Evolutionary conservation across 2,797 vertebrate genomes (phyloP).

Genomic region (Rousettus madagascariensis): DNA sequence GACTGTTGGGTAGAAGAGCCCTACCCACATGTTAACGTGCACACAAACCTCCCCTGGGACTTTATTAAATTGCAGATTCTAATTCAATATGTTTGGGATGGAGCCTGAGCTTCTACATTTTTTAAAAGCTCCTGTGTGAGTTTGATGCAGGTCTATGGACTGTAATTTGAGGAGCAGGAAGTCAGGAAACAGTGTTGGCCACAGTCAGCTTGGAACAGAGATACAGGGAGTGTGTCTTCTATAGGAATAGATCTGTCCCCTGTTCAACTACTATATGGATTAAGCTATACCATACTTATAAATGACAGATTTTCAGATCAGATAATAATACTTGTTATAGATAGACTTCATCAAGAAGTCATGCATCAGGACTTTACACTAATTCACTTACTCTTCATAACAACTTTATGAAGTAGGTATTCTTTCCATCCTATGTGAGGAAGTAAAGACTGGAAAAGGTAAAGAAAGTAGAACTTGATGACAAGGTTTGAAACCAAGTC

Average conservation of each 20-base stretch:
- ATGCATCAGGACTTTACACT: background rate
- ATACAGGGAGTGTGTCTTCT: background rate
- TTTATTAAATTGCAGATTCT: background rate
- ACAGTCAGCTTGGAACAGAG: background rate
- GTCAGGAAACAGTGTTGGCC: background rate
- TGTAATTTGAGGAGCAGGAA: background rate
- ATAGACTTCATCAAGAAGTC: background rate
- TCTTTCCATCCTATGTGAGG: background rate
- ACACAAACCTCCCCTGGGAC: background rate
- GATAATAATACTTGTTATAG: background rate
- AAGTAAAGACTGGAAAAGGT: background rate
- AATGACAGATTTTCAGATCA: background rate
- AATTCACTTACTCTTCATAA: background rate
- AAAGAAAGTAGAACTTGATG: background rate
- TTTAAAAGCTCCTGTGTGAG: background rate
- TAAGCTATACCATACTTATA: background rate
- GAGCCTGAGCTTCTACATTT: background rate
- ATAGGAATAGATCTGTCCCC: background rate
- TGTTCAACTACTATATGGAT: background rate
- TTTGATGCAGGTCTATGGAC: background rate
- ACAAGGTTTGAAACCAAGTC: background rate
- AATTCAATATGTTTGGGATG: background rate
- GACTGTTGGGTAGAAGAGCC: too few relatives aligned
- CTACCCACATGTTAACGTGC: background rate
- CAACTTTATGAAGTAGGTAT: background rate